Evolutionary conservation across 2,888 invertebrate species (phyloP).

Genomic region (Lymantria dispar): DNA sequence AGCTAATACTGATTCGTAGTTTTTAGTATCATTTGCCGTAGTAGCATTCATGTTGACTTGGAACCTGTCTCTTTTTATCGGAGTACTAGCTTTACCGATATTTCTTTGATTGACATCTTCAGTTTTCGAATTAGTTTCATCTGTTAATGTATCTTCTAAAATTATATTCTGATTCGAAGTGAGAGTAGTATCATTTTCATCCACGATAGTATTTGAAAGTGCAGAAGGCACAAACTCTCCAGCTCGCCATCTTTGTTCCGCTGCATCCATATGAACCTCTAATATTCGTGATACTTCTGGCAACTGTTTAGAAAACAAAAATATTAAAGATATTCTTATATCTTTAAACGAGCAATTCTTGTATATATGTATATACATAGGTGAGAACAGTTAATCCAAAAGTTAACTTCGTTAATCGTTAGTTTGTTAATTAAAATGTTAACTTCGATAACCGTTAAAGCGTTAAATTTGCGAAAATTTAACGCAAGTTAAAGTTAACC

Average conservation of each 20-base stretch:
- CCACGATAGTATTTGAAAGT: conserved; percentile 38
- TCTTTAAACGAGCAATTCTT: too few species aligned
- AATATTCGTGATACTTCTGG: conserved; percentile 69
- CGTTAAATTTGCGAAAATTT: too few species aligned
- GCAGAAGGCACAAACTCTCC: conserved; percentile 45
- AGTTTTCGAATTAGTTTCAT: conserved; percentile 24
- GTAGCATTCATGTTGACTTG: too few species aligned
- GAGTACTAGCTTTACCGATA: background rate
- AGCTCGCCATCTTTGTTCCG: conserved; percentile 58
- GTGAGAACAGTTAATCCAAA: too few species aligned
- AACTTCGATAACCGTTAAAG: too few species aligned
- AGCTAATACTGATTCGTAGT: conserved; percentile 11
- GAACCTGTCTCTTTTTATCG: background rate
- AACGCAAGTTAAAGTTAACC: too few species aligned
- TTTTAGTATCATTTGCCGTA: conserved; percentile 4
- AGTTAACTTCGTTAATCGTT: too few species aligned
- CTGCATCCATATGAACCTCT: conserved; percentile 62
- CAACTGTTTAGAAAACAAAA: conserved; percentile 39
- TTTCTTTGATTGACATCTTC: background rate
- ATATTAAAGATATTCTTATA: too few species aligned
- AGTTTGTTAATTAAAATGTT: too few species aligned
- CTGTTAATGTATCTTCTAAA: conserved; percentile 63
- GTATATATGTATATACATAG: too few species aligned
- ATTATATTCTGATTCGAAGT: conserved; percentile 51
- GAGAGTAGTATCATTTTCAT: conserved; percentile 57